Evolutionary conservation across 2,888 invertebrate genomes (phyloP).

Genomic region (Brenthis hecate): DNA sequence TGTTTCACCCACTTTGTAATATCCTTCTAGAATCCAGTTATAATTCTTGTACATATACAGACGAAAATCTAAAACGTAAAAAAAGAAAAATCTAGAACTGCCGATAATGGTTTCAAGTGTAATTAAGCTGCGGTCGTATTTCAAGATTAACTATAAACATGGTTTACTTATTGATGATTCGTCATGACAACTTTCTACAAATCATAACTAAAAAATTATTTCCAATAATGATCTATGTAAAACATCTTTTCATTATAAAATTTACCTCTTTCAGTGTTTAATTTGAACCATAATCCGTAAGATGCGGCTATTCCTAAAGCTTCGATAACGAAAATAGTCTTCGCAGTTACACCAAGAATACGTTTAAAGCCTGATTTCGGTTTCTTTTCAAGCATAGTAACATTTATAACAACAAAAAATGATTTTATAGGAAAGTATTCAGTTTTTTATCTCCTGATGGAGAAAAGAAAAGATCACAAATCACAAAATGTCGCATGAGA

Average conservation of each 20-base stretch:
- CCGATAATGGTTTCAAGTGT: background rate
- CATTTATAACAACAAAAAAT: constrained; percentile 19
- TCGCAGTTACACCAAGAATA: constrained; percentile 78
- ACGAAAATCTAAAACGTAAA: constrained; percentile 84
- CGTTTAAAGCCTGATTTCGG: constrained; percentile 81
- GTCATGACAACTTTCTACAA: background rate
- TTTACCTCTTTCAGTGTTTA: constrained; percentile 87
- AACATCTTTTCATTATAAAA: too few relatives aligned
- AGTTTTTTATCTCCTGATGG: constrained; percentile 31
- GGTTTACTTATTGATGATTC: background rate
- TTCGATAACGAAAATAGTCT: constrained; percentile 83
- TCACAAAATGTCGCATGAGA: constrained; percentile 47
- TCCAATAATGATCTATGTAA: background rate
- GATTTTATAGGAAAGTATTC: constrained; percentile 6
- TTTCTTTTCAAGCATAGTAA: constrained; percentile 85
- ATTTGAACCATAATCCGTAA: constrained; percentile 85
- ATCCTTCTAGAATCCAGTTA: constrained; percentile 85
- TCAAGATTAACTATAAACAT: constrained; percentile 5
- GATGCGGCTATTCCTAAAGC: constrained; percentile 81
- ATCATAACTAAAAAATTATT: background rate
- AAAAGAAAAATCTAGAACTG: constrained; percentile 1
- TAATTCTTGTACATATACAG: constrained; percentile 85
- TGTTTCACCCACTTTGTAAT: constrained; percentile 86
- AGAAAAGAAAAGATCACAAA: constrained; percentile 29
- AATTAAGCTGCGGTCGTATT: constrained; percentile 8